phyloP scores from a whole-genome alignment of 1,140 invertebrate genomes.

The Tyrophagus putrescentiae region DNA sequence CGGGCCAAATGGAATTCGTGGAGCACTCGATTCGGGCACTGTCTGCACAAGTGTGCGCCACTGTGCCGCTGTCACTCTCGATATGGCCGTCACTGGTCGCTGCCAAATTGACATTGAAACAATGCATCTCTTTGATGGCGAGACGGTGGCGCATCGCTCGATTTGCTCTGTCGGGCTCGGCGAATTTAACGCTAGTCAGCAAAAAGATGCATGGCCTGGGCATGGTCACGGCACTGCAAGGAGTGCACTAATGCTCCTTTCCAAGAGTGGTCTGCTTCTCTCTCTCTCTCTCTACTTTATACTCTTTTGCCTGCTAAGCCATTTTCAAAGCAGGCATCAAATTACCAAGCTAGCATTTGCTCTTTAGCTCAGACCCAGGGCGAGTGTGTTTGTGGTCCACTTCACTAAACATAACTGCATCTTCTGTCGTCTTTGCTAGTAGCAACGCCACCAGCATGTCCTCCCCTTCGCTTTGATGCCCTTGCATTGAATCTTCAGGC shows the following conservation, averaged over 20 bases:
- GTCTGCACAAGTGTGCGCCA: too few species aligned
- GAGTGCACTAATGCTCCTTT: too few species aligned
- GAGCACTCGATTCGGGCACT: not conserved
- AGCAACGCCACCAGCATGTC: not conserved
- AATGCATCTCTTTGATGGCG: constrained; percentile 2
- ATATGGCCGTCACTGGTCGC: constrained; percentile 1
- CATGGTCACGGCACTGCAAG: not conserved
- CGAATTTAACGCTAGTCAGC: constrained; percentile 11
- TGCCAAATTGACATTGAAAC: constrained; percentile 16
- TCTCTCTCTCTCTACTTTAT: not conserved
- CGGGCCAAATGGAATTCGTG: not conserved
- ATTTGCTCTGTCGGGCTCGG: not conserved
- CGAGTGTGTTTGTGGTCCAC: constrained; percentile 3
- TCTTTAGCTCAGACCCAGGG: not conserved
- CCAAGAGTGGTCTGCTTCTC: not conserved
- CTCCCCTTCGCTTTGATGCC: not conserved
- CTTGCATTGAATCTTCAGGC: too few species aligned
- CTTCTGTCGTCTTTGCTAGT: not conserved
- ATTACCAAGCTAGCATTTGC: not conserved
- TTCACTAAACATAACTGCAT: not conserved
- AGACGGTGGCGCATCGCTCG: not conserved
- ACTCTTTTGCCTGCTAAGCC: not conserved
- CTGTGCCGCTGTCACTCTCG: constrained; percentile 4
- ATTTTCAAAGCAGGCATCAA: not conserved
- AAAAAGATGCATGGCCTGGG: constrained; percentile 2